phyloP scores from a whole-genome alignment of 2,797 vertebrate genomes.

The Cossypha polioptera region DNA sequence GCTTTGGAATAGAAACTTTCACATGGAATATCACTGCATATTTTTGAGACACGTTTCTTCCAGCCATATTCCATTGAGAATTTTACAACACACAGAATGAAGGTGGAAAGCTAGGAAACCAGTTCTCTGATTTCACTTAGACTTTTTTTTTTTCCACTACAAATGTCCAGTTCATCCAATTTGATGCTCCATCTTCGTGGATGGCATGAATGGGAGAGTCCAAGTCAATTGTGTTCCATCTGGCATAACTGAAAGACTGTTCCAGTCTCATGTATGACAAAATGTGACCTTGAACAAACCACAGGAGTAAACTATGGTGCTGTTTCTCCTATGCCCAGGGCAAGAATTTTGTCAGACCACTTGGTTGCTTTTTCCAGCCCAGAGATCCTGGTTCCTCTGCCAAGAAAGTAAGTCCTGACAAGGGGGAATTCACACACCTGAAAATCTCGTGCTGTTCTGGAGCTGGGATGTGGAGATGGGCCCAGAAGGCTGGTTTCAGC shows the following conservation, averaged over 20 bases:
- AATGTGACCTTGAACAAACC: neutral
- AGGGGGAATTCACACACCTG: neutral
- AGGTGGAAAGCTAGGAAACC: neutral
- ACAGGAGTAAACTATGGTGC: neutral
- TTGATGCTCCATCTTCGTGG: neutral
- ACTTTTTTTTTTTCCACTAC: neutral
- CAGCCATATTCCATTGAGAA: neutral
- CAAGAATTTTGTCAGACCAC: neutral
- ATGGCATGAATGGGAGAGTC: neutral
- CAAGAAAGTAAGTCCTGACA: neutral
- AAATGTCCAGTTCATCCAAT: neutral
- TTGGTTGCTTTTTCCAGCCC: neutral
- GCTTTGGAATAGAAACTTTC: neutral
- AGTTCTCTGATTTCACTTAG: neutral
- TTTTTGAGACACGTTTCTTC: neutral
- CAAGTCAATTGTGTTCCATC: neutral
- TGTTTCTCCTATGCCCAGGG: neutral
- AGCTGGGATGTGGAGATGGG: neutral
- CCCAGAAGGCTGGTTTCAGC: neutral
- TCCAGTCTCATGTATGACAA: no score
- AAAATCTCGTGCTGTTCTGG: neutral
- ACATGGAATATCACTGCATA: neutral
- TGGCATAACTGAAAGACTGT: neutral
- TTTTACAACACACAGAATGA: neutral
- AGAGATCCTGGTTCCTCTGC: neutral